phyloP scores from a whole-genome alignment of 1,140 invertebrate species.

The Cyrtorhinus lividipennis region DNA sequence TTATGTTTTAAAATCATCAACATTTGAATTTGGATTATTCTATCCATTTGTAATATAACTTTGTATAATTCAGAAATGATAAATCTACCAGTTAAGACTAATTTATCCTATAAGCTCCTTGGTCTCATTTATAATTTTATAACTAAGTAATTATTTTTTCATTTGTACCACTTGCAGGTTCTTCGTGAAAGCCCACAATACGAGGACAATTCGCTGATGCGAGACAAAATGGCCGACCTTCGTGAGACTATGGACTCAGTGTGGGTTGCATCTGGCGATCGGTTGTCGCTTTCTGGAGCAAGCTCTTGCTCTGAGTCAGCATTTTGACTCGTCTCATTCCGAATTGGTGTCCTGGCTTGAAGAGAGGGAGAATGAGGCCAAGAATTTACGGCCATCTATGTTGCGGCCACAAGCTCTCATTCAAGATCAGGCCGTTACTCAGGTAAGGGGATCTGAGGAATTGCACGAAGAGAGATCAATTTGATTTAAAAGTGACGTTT shows the following conservation, averaged over 20 bases:
- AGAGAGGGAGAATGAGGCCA: constrained; percentile 84
- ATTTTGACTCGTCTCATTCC: constrained; percentile 84
- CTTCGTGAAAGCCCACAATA: constrained; percentile 77
- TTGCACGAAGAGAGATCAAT: background rate
- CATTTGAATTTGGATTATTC: too few species aligned
- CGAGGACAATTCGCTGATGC: constrained; percentile 70
- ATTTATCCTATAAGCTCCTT: too few species aligned
- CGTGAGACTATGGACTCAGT: constrained; percentile 84
- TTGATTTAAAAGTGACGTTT: too few species aligned
- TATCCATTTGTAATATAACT: too few species aligned
- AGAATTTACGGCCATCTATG: constrained; percentile 76
- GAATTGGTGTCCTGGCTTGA: constrained; percentile 84
- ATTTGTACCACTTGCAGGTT: too few species aligned
- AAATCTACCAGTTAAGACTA: too few species aligned
- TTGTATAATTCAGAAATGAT: too few species aligned
- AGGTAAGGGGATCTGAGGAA: too few species aligned
- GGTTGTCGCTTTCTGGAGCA: constrained; percentile 82
- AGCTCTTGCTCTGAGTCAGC: constrained; percentile 79
- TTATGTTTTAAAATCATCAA: too few species aligned
- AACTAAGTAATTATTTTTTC: too few species aligned
- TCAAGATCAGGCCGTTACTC: constrained; percentile 86
- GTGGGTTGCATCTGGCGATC: constrained; percentile 60
- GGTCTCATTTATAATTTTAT: too few species aligned
- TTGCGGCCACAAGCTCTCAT: constrained; percentile 83
- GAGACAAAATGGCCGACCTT: constrained; percentile 82